phyloP scores from a whole-genome alignment of 2,113 vertebrate species.

The Chionis minor region DNA sequence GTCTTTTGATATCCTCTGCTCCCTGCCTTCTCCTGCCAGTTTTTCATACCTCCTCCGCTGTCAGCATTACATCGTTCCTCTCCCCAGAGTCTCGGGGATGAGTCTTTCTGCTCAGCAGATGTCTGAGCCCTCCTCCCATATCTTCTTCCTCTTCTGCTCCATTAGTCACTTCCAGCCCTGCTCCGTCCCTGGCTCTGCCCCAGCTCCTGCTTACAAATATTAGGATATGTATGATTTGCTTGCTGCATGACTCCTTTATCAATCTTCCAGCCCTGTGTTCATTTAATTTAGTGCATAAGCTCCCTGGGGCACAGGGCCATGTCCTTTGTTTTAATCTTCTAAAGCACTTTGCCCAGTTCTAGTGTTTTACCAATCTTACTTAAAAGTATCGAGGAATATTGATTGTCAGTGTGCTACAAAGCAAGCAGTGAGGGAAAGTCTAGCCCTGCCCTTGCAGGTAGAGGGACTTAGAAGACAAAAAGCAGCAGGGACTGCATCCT shows the following conservation, averaged over 20 bases:
- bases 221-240: constrained; percentile 41
- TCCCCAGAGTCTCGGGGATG: neutral
- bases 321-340: constrained; percentile 60
- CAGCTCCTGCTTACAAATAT: constrained; percentile 40
- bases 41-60: neutral
- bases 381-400: constrained; percentile 33
- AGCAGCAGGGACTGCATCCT: neutral
- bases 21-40: neutral
- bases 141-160: neutral
- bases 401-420: neutral
- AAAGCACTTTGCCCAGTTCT: constrained; percentile 3
- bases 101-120: neutral
- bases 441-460: neutral
- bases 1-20: neutral
- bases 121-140: neutral
- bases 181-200: neutral
- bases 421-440: neutral
- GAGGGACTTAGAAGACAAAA: neutral
- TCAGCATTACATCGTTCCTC: neutral
- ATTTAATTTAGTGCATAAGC: constrained; percentile 38
- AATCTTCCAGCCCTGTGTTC: constrained; percentile 19
- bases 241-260: constrained; percentile 39
- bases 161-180: neutral
- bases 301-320: neutral
- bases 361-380: constrained; percentile 22